phyloP scores from a whole-genome alignment of 2,797 vertebrate genomes.

The Erethizon dorsatum region DNA sequence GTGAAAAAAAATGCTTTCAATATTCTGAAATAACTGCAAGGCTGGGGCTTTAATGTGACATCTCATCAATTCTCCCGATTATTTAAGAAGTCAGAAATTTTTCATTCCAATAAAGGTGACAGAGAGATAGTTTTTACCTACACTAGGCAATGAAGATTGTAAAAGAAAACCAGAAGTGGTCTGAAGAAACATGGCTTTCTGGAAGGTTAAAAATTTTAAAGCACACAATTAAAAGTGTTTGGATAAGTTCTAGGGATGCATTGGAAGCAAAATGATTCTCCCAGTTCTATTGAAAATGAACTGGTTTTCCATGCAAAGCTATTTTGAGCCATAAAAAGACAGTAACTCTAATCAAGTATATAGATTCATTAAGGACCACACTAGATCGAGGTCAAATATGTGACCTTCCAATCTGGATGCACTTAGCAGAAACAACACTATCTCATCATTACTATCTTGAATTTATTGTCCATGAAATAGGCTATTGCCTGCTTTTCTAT shows the following conservation, averaged over 20 bases:
- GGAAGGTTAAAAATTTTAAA: slow-evolving; percentile 42
- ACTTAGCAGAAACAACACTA: slow-evolving; percentile 89
- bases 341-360: slow-evolving; percentile 90
- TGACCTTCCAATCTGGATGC: slow-evolving; percentile 89
- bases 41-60: neutral
- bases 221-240: slow-evolving; percentile 65
- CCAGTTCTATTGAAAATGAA: slow-evolving; percentile 79
- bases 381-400: slow-evolving; percentile 88
- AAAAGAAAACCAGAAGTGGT: slow-evolving; percentile 46
- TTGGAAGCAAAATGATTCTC: slow-evolving; percentile 76
- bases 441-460: slow-evolving; percentile 90
- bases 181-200: slow-evolving; percentile 15
- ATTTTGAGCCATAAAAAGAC: slow-evolving; percentile 88
- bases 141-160: neutral
- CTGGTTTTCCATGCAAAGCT: slow-evolving; percentile 85
- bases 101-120: neutral
- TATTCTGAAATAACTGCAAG: neutral
- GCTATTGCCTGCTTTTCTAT: slow-evolving; percentile 90
- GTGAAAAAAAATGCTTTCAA: neutral
- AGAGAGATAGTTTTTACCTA: neutral
- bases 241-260: slow-evolving; percentile 75
- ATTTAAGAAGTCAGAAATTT: slow-evolving; percentile 25
- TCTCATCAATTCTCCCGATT: slow-evolving; percentile 26
- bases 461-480: slow-evolving; percentile 92
- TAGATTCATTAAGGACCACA: slow-evolving; percentile 89